Base-by-base conservation (phyloP, 2,888 invertebrate species). In the Epicampocera succincta region DNA sequence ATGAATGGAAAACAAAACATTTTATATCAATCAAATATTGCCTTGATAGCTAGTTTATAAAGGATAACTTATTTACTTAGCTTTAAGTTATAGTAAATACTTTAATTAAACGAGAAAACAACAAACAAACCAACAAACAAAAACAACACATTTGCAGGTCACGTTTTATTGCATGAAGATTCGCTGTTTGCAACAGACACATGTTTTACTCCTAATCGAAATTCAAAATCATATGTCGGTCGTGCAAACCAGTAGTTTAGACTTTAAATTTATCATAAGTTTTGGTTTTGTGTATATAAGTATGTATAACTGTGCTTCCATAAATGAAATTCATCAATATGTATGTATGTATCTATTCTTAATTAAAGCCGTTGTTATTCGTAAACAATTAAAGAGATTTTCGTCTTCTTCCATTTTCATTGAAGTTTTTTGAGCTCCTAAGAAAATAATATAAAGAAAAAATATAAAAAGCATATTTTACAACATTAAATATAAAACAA, bases 11-110 rank as follows among this genome's bases (percentile, higher is more conserved):
- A 77, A 69, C 46, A 73, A 58, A 85, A 86, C 85, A 86, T 86
- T 87, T 84, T 84, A 84, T 84, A 84, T 84, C 84, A 84, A 84
- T 88, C 88, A 88, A 87, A 87, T 86, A 87, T 86, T 88, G 87
- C 88, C 87, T 88, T 88, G 86, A 85, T 87, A 88, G 87, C 83
- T 87, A 86, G 84, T 84, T 80, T 73, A 77, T 68, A 82, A 75
- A 68, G 46, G 15, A 75, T 71, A 71, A 75, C 40, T 48, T 13
- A 58, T 42, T 61, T 83, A 83, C 68, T 66, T 17, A 44, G 48
- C 38, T 48, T 29, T 33, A 33, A 9, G 56, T 44, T 66, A 58
- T 25, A 54, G 25, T 40, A 15, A 48, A 56, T 33, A 42, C 17
- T 42, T 12, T 38, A 61, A 60, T 21, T 44, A 44, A 15, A 40